These are phyloP conservation scores for Ctenopoma multispine DNA, from an alignment of 2,797 vertebrate species.

Conservation along the genomic window DNA sequence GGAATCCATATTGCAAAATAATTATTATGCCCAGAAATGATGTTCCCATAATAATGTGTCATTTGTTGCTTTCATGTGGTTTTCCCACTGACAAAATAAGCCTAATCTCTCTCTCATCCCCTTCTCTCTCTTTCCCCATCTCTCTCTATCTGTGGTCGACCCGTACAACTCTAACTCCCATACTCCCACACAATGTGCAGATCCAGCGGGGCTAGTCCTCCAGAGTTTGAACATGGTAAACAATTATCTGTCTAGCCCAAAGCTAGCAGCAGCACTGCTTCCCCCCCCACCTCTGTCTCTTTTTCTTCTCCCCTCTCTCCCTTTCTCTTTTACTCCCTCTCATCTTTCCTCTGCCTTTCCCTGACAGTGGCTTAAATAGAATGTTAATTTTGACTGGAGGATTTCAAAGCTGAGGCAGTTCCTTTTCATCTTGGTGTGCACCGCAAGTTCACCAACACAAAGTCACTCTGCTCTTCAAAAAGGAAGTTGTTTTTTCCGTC, in stretches of 20 bases:
- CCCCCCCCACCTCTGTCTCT: conserved; percentile 20
- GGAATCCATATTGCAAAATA: conserved; percentile 79
- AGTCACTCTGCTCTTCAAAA: conserved; percentile 72
- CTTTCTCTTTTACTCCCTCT: conserved; percentile 63
- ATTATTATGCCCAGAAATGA: conserved; percentile 80
- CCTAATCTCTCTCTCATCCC: conserved; percentile 79
- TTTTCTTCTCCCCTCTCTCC: conserved; percentile 21
- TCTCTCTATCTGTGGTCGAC: conserved; percentile 58
- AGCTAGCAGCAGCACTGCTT: conserved; percentile 63
- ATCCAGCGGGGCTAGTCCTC: conserved; percentile 82
- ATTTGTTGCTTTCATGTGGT: conserved; percentile 86
- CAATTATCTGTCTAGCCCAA: conserved; percentile 84
- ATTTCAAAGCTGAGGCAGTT: conserved; percentile 80
- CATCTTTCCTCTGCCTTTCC: conserved; percentile 70
- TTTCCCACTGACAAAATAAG: conserved; percentile 82
- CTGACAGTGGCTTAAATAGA: conserved; percentile 83
- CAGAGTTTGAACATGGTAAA: conserved; percentile 86
- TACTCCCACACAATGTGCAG: conserved; percentile 79
- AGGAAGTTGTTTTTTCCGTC: conserved; percentile 70
- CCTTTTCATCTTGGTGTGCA: conserved; percentile 79
- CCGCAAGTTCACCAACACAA: conserved; percentile 81
- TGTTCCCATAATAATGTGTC: conserved; percentile 84
- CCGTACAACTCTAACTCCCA: conserved; percentile 55
- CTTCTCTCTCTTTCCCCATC: conserved; percentile 50
- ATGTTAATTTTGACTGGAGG: conserved; percentile 84